Evolutionary conservation across 2,888 invertebrate species (phyloP), one percentile per base, ranked within the genome.

Genomic region (Kryphioiulus occultus): DNA sequence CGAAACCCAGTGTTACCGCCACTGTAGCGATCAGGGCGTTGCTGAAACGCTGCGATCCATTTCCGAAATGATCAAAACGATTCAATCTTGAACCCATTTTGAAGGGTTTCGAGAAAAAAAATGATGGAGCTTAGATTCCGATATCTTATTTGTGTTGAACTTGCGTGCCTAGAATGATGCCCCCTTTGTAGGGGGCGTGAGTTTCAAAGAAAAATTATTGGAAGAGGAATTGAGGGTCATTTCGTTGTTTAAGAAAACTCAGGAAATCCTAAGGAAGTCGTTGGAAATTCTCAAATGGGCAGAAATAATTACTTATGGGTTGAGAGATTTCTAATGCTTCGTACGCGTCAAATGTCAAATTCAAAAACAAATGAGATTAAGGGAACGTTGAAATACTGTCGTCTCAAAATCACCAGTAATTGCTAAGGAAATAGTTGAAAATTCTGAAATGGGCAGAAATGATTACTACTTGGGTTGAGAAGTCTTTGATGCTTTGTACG

Each of bases 11-110:
- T 59, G 59, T 59, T 59, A 59, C 59, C 59, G 9, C n/a, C 59
- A 9, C n/a, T 22, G 59, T 59, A 59, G 59, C 59, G 59, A 59
- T 59, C 59, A 59, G 59, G 59, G 59, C 59, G 59, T 59, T 59
- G 59, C 59, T 59, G n/a, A 59, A 59, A 22, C 59, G 59, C 59
- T 59, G 59, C 59, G 59, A 59, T 59, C 59, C 59, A 59, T 59
- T 15, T 59, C 59, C 59, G 9, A n/a, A 59, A 59, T 59, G 59
- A 59, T 59, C 59, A 22, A 22, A 59, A n/a, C 59, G 59, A 59
- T 59, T 59, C 59, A 59, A 59, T 59, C 59, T 59, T 59, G 59
- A 59, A 59, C 59, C 59, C 59, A 59, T 59, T 59, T 59, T 19
- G n/a, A 59, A n/a, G 59, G 19, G 19, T 59, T 59, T 2, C 2